Conservation (phyloP, 2,113 vertebrate genomes). For the Pygathrix nemaeus region DNA sequence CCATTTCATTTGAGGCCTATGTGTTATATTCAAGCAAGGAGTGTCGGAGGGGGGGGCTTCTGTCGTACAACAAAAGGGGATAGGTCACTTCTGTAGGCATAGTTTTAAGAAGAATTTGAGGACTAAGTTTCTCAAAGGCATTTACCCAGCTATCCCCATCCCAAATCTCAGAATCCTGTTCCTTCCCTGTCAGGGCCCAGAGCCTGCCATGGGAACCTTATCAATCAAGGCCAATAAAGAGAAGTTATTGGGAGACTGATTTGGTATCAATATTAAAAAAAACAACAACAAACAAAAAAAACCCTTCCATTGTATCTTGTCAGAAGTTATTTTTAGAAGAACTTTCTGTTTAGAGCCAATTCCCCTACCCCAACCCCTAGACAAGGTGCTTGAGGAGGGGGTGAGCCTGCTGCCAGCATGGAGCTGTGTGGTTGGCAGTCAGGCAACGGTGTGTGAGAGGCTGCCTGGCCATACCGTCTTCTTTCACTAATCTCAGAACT, state of each 20-base stretch:
- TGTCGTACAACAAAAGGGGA: neutral
- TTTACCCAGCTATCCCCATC: neutral
- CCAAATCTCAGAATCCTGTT: neutral
- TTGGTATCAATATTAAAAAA: neutral
- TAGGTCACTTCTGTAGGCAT: neutral
- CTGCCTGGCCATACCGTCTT: neutral
- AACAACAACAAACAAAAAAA: too few species aligned
- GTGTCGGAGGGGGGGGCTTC: too few species aligned
- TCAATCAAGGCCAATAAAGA: neutral
- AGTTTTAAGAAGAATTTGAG: neutral
- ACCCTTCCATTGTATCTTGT: neutral
- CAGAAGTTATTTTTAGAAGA: neutral
- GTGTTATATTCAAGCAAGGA: neutral
- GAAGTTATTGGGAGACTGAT: neutral
- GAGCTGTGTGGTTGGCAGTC: neutral
- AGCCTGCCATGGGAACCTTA: neutral
- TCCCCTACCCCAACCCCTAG: neutral
- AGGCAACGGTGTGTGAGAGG: neutral
- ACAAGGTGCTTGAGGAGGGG: neutral
- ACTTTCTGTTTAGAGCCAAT: neutral
- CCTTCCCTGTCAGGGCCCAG: neutral
- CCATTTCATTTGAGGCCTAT: neutral
- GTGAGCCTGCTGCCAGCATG: neutral
- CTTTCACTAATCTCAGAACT: neutral
- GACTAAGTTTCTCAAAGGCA: neutral